These are phyloP conservation scores for Heliornis fulica DNA, from an alignment of 2,113 vertebrate species.

Conservation along the genomic window DNA sequence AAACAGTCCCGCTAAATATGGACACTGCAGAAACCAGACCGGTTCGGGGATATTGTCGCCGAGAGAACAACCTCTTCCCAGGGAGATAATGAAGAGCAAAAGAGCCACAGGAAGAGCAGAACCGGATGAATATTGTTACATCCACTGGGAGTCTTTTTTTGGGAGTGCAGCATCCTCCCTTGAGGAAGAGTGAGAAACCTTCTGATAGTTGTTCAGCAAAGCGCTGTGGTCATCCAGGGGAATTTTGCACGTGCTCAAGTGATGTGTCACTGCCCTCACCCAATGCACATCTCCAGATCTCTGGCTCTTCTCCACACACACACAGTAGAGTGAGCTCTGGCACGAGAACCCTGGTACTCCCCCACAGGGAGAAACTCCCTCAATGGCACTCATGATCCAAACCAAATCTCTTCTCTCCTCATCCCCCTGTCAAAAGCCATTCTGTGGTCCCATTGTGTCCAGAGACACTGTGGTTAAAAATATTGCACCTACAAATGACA, in stretches of 20 bases:
- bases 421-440: background rate
- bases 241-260: background rate
- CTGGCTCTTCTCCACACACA: background rate
- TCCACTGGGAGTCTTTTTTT: background rate
- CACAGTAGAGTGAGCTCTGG: background rate
- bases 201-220: background rate
- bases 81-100: slow-evolving; percentile 58
- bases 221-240: background rate
- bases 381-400: rapidly evolving
- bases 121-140: background rate
- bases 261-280: background rate
- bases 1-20: slow-evolving; percentile 14
- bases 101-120: slow-evolving; percentile 40
- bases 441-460: background rate
- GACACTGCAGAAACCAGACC: slow-evolving; percentile 13
- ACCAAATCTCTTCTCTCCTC: background rate
- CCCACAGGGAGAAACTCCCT: background rate
- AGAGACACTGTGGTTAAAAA: background rate
- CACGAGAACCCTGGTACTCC: background rate
- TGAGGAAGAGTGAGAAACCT: background rate
- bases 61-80: slow-evolving; percentile 49
- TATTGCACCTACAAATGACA: background rate
- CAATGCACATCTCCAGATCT: background rate
- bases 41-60: background rate
- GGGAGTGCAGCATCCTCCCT: background rate